Conservation (phyloP, 64 coral and sea anemone genomes). For the Stichodactyla helianthus region DNA sequence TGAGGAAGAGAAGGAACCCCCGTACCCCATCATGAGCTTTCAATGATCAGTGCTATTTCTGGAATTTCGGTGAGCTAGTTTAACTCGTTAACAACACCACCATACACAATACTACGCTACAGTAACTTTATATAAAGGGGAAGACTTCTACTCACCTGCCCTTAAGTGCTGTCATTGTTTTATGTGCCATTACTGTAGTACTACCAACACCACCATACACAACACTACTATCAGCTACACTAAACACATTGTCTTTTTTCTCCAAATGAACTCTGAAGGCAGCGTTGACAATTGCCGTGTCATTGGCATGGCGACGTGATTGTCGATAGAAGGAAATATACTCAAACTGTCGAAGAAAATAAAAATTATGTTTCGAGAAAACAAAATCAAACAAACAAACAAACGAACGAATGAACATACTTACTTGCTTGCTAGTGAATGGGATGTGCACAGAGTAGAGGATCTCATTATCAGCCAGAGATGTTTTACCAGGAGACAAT, state of each 20-base stretch:
- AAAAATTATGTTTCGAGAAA: no score
- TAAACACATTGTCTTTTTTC: background rate
- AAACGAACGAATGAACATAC: background rate
- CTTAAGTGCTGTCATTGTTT: background rate
- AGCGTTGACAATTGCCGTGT: slow-evolving; percentile 7
- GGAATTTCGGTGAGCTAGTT: no score
- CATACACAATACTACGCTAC: no score
- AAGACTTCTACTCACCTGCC: background rate
- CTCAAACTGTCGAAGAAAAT: background rate
- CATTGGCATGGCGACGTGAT: background rate
- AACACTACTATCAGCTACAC: background rate
- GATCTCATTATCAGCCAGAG: background rate
- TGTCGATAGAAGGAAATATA: background rate
- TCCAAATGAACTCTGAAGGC: background rate
- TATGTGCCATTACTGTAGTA: background rate
- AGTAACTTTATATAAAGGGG: no score
- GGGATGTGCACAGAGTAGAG: background rate
- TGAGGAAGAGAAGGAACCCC: no score
- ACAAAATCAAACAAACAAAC: no score
- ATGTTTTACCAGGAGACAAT: background rate
- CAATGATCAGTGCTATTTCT: no score
- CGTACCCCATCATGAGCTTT: no score
- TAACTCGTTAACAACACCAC: no score
- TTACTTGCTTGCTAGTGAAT: background rate
- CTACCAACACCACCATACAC: slow-evolving; percentile 8